Percentiles rank a stretch among this genome's conserved stretches.
Evolutionary conservation across 2,113 vertebrate genomes (phyloP).

Genomic region (Hepsetus odoe): DNA sequence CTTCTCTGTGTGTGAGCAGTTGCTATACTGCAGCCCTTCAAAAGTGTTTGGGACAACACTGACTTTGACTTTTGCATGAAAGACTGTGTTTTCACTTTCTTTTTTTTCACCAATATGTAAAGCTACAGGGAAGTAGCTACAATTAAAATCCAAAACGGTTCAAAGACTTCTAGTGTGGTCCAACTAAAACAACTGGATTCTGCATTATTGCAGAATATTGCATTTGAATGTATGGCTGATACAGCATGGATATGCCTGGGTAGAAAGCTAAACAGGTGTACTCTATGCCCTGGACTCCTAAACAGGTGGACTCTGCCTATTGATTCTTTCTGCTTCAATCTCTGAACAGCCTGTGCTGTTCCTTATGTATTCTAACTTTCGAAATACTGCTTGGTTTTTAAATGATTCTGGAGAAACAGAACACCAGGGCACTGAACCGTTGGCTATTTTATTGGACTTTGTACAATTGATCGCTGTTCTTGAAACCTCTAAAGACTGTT

Average conservation of each 20-base stretch:
- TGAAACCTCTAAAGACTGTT: constrained; percentile 8
- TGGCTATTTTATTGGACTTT: constrained; percentile 4
- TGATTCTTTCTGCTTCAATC: not conserved
- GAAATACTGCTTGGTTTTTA: not conserved
- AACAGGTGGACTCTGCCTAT: not conserved
- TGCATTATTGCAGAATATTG: too few species aligned
- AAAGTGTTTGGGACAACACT: not conserved
- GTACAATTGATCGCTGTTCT: not conserved
- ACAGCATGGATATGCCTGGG: not conserved
- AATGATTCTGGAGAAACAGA: constrained; percentile 11
- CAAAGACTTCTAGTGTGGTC: too few species aligned
- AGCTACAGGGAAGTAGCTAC: too few species aligned
- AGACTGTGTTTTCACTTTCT: too few species aligned
- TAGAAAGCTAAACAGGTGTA: not conserved
- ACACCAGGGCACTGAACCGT: not conserved
- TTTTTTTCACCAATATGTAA: too few species aligned
- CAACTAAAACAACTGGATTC: too few species aligned
- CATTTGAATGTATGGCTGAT: too few species aligned
- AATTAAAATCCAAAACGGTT: too few species aligned
- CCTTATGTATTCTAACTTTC: not conserved
- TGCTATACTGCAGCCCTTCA: not conserved
- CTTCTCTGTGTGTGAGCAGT: not conserved
- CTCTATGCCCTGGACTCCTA: not conserved
- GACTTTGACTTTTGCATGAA: not conserved
- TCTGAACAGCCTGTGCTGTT: not conserved